Percentiles rank a stretch among this genome's conserved stretches.
These are phyloP conservation scores for Saccopteryx leptura DNA, from an alignment of 2,113 vertebrate genomes.

Conservation along the genomic window DNA sequence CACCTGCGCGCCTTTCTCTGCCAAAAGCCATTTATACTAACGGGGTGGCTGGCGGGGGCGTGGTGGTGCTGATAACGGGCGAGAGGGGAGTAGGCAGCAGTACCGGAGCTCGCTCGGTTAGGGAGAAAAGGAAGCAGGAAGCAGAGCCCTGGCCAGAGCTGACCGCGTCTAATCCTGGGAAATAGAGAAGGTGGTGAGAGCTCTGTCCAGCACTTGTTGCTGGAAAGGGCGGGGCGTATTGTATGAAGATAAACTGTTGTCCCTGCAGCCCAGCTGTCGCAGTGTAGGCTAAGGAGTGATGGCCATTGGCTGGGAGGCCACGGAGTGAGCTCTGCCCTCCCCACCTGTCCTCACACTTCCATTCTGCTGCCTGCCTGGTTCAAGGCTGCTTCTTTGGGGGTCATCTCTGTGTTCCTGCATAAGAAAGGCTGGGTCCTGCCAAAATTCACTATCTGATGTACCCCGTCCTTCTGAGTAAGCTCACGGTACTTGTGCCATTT, in stretches of 20 bases:
- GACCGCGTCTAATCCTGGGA: not conserved
- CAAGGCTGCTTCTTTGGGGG: too few species aligned
- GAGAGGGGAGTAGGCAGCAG: not conserved
- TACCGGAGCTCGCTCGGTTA: not conserved
- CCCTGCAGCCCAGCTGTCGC: not conserved
- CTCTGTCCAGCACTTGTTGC: not conserved
- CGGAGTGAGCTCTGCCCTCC: not conserved
- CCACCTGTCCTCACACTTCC: accelerated
- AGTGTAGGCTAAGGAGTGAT: not conserved
- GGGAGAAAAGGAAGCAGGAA: not conserved
- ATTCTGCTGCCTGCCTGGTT: too few species aligned
- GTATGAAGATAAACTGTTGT: not conserved
- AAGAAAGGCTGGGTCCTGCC: not conserved
- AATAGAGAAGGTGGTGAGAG: not conserved
- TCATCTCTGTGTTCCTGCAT: not conserved
- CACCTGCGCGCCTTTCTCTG: not conserved
- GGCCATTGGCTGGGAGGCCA: not conserved
- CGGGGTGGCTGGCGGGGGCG: not conserved
- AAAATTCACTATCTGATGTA: accelerated
- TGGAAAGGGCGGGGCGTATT: accelerated
- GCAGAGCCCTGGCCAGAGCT: not conserved
- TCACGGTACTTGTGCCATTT: accelerated
- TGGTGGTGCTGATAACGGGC: not conserved
- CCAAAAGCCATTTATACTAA: not conserved
- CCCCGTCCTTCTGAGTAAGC: not conserved